These are phyloP conservation scores for Bergia puertoricense DNA, from an alignment of 92 coral and sea anemone genomes.

Conservation along the genomic window DNA sequence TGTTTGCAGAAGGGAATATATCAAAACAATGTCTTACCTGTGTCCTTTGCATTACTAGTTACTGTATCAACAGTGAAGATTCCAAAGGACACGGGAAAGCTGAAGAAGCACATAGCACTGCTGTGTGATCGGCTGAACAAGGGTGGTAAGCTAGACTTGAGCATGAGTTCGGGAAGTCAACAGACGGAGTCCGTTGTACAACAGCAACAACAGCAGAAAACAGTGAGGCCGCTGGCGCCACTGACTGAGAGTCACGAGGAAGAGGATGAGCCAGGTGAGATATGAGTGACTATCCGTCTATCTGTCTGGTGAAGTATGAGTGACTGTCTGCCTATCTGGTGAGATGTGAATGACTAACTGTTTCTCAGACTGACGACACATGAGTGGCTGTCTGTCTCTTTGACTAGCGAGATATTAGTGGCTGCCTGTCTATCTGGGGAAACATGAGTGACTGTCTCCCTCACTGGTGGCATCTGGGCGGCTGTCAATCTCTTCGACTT, in stretches of 20 bases:
- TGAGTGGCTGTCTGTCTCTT: not conserved
- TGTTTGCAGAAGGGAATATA: not conserved
- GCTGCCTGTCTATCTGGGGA: not conserved
- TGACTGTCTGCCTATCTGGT: not conserved
- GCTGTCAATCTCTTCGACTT: not conserved
- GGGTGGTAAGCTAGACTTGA: constrained; percentile 89
- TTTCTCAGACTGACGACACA: not conserved
- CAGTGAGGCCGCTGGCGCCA: constrained; percentile 73
- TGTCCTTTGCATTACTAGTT: constrained; percentile 44
- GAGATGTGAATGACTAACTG: not conserved
- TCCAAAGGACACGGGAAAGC: constrained; percentile 91
- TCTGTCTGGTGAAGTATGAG: constrained; percentile 45
- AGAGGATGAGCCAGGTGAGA: constrained; percentile 82
- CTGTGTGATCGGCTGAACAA: constrained; percentile 95
- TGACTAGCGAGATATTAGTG: not conserved
- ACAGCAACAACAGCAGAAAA: constrained; percentile 72
- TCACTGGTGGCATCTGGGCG: too few relatives aligned
- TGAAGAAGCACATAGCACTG: constrained; percentile 94
- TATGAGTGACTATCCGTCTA: not conserved
- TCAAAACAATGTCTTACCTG: not conserved
- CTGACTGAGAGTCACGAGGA: constrained; percentile 84
- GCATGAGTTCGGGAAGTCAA: constrained; percentile 66
- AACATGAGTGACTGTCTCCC: not conserved
- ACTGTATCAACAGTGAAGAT: constrained; percentile 76
- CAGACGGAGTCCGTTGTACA: constrained; percentile 71